phyloP scores from a whole-genome alignment of 2,797 vertebrate genomes.

The Gymnothorax reevesii region DNA sequence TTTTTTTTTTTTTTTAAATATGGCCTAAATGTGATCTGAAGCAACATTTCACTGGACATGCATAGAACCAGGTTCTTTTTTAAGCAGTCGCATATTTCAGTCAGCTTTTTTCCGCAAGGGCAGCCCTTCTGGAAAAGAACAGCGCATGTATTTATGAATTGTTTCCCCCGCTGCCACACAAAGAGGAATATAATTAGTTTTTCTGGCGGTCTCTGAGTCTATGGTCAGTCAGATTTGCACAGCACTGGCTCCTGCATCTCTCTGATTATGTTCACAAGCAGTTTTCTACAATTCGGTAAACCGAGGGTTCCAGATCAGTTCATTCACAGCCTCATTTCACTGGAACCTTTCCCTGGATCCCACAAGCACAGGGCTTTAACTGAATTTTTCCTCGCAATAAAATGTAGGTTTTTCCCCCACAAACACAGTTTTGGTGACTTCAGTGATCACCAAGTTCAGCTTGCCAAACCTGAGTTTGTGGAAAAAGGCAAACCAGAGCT shows the following conservation, averaged over 20 bases:
- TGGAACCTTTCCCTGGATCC: neutral
- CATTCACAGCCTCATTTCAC: neutral
- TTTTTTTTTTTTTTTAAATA: too few relatives aligned
- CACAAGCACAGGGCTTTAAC: neutral
- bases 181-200: neutral
- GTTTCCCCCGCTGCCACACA: neutral
- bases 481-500: neutral
- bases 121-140: neutral
- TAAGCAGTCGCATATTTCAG: neutral
- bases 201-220: neutral
- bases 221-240: neutral
- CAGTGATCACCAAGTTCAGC: neutral
- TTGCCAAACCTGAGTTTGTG: conserved; percentile 4
- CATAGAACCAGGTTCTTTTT: neutral
- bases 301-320: neutral
- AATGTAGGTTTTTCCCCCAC: neutral
- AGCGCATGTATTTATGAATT: neutral
- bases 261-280: neutral
- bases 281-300: neutral
- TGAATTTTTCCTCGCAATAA: neutral
- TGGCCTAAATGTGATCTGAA: neutral
- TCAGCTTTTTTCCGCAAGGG: neutral
- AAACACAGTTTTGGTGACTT: neutral
- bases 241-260: neutral
- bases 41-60: neutral